phyloP scores from a whole-genome alignment of 2,797 vertebrate species.

The Myotis planiceps region DNA sequence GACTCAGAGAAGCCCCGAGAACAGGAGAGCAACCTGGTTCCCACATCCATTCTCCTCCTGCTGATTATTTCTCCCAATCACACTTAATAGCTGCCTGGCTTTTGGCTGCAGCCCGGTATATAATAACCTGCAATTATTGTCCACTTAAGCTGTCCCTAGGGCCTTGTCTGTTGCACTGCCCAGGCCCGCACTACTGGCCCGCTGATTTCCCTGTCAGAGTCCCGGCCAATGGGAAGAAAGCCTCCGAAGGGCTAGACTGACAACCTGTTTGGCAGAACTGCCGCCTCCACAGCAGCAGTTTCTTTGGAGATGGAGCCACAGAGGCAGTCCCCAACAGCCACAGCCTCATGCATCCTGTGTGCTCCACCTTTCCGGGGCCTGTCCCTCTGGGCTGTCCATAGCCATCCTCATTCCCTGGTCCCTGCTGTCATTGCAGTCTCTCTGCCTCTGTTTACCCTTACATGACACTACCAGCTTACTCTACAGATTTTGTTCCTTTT shows the following conservation, averaged over 20 bases:
- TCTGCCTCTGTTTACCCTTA: neutral
- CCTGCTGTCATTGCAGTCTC: neutral
- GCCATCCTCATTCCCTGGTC: neutral
- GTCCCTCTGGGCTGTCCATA: neutral
- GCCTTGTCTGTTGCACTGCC: constrained; percentile 84
- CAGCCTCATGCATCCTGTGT: neutral
- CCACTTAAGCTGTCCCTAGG: constrained; percentile 88
- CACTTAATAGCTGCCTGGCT: constrained; percentile 86
- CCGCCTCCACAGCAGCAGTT: neutral
- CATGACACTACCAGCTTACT: neutral
- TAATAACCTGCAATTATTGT: constrained; percentile 90
- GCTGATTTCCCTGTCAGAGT: constrained; percentile 86
- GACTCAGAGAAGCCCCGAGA: neutral
- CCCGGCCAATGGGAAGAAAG: constrained; percentile 76
- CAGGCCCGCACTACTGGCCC: constrained; percentile 71
- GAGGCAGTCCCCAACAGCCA: neutral
- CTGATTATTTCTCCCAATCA: constrained; percentile 84
- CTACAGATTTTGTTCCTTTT: neutral
- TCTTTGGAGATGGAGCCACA: neutral
- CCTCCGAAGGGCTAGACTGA: constrained; percentile 61
- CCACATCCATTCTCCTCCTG: constrained; percentile 78
- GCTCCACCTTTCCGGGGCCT: neutral
- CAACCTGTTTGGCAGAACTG: constrained; percentile 54
- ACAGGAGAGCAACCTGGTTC: neutral
- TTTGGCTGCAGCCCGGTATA: constrained; percentile 85